Conservation (phyloP, 1,140 invertebrate species). For the Psix sp. region DNA sequence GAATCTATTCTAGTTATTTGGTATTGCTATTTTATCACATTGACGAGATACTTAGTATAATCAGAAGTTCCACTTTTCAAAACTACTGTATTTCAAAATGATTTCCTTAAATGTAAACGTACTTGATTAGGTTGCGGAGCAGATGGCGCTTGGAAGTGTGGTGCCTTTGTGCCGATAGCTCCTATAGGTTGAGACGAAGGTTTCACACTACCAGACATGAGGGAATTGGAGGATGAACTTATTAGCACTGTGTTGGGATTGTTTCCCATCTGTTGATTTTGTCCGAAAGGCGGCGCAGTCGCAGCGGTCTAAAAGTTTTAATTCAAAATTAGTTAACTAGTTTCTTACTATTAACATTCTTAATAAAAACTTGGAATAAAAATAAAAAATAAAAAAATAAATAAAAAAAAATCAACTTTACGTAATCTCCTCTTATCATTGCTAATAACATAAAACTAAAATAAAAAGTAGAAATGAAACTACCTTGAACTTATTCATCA, state of each 20-base stretch:
- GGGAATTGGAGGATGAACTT: constrained; percentile 89
- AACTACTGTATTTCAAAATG: too few relatives aligned
- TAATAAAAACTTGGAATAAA: too few relatives aligned
- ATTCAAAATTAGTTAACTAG: too few relatives aligned
- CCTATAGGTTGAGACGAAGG: constrained; percentile 89
- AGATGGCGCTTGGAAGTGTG: constrained; percentile 74
- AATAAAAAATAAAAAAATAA: constrained; percentile 2
- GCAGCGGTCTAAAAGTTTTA: constrained; percentile 78
- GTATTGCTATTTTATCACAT: too few relatives aligned
- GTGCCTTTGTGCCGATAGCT: constrained; percentile 85
- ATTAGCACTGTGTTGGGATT: constrained; percentile 93
- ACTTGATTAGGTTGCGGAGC: constrained; percentile 77
- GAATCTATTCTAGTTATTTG: too few relatives aligned
- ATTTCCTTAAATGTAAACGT: constrained; percentile 4
- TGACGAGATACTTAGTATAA: too few relatives aligned
- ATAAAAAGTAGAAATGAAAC: constrained; percentile 36
- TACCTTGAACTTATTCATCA: constrained; percentile 49
- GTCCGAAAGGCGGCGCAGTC: constrained; percentile 82
- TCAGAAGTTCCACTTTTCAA: too few relatives aligned
- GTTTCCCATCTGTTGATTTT: constrained; percentile 86
- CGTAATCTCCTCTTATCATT: background rate
- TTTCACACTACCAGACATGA: constrained; percentile 93
- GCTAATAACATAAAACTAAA: constrained; percentile 1
- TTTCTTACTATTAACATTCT: too few relatives aligned
- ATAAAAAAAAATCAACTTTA: constrained; percentile 4